Evolutionary conservation across 2,888 invertebrate species (phyloP), one percentile per base, ranked within the genome.

Genomic region (Cybosia mesomella): DNA sequence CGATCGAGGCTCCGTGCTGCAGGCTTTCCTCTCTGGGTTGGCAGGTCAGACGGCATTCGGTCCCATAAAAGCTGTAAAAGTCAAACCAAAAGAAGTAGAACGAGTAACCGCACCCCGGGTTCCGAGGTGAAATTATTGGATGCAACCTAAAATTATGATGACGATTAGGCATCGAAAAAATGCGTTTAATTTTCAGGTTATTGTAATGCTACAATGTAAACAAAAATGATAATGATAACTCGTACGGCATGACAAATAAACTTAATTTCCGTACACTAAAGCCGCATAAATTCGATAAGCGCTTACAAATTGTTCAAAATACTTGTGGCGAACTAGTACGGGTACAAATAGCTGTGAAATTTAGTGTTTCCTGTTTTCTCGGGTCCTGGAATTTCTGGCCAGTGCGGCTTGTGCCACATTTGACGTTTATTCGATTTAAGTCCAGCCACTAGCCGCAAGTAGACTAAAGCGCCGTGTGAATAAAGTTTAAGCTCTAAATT

Each of bases 351-450:
- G 82, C 77, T 75, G 76, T 81, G 76, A 81, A 89, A 90, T 89
- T 87, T 86, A 88, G 83, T 85, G 85, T 86, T 87, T 84, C 86
- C 86, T 80, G 84, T 83, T 82, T 85, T 80, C 75, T 74, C 74
- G 63, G 61, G 66, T 54, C 65, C 65, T 72, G 72, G 74, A 68
- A 81, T 82, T 77, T 77, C 71, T 68, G 66, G 71, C 66, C 64
- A 69, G 75, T 73, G 81, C 76, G 72, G 71, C 74, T 64, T 57
- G 65, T 81, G 81, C 88, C 87, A 85, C 88, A 87, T 90, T 86
- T 91, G 91, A 92, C 91, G 87, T 90, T 91, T 88, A 93, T 92
- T 92, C 90, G 88, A 91, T 92, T 92, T 90, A 88, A 89, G 89
- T 85, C 87, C 85, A 72, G 76, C 83, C 82, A 77, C 83, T 79